Evolutionary conservation across 1,140 invertebrate species (phyloP).

Genomic region (Dendroctonus ponderosae): DNA sequence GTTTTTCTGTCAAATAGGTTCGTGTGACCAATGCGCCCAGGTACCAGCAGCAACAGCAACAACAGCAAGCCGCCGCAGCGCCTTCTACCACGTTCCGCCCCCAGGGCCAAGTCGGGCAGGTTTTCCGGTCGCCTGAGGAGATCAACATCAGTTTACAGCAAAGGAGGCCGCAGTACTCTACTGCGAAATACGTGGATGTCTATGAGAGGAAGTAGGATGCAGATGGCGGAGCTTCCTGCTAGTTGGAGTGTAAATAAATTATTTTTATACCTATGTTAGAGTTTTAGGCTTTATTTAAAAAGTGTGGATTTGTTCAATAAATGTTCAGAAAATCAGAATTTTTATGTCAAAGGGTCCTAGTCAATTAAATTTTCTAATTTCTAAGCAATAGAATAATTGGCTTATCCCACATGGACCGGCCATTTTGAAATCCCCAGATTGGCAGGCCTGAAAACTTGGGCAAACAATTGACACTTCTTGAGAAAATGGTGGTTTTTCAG

Average conservation of each 20-base stretch:
- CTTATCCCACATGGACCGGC: no score
- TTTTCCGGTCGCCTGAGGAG: constrained; percentile 79
- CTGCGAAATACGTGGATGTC: constrained; percentile 37
- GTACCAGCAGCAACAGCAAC: constrained; percentile 21
- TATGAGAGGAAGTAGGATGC: constrained; percentile 18
- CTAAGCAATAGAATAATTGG: no score
- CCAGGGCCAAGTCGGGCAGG: constrained; percentile 57
- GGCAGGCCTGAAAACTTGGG: no score
- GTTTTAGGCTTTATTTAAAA: neutral
- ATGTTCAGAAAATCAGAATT: no score
- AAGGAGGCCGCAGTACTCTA: constrained; percentile 55
- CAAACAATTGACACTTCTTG: no score
- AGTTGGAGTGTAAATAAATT: constrained; percentile 3
- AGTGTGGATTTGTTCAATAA: neutral
- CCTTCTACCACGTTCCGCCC: constrained; percentile 45
- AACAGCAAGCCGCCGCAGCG: constrained; percentile 10
- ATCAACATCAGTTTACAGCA: constrained; percentile 81
- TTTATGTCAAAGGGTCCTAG: no score
- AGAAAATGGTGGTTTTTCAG: no score
- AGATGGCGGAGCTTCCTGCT: neutral
- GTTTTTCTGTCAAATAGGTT: constrained; percentile 37
- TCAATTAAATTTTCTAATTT: no score
- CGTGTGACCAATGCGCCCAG: constrained; percentile 42
- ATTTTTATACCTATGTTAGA: constrained; percentile 3
- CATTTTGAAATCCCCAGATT: no score